Base-by-base conservation (phyloP, 2,797 vertebrate species). In the Dromococcyx pavoninus region DNA sequence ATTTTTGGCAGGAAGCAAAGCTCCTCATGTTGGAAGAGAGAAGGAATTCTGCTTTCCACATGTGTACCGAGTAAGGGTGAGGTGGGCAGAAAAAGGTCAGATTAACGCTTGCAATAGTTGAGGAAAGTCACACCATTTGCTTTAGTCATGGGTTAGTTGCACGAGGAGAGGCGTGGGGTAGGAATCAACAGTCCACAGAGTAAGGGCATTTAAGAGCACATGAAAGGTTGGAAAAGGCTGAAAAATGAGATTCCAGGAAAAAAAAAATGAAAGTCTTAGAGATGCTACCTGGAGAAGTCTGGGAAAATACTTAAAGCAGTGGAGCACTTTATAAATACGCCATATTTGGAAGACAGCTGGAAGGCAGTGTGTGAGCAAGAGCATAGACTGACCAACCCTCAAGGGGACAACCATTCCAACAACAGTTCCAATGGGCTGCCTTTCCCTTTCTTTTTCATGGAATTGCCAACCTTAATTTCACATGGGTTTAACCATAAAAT, bases 81-180 rank as follows among this genome's bases (percentile, higher is more conserved):
- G 1, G 5, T 30, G 15, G 13, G 12, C 30, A 62, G 33, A n/a
- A 88, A 57, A 72, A 53, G 17, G 8, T 3, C 23, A 37, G 27
- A 28, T 39, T 57, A 37, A 73, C 54, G 67, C 10, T 21, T 32
- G 4, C 9, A 76, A 15, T 48, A 39, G 19, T 21, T 57, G 41
- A 84, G 11, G 9, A 61, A 91, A 78, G 8, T 43, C 43, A 30
- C 23, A 84, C 3, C 9, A 58, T 35, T 84, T 27, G 50, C 15
- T 88, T 13, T 10, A 75, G 30, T 65, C 32, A 51, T 48, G 43
- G 81, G 6, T 57, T 62, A 28, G 10, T 57, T 78, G 18, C 3
- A 41, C 12, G 43, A 17, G 18, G 5, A 11, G 5, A 8, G 7
- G 2, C n/a, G n/a, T 3, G 56, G 1, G 5, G 39, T 10, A 10